Conservation (phyloP, 2,888 invertebrate species). For the Cylloceria caligata region DNA sequence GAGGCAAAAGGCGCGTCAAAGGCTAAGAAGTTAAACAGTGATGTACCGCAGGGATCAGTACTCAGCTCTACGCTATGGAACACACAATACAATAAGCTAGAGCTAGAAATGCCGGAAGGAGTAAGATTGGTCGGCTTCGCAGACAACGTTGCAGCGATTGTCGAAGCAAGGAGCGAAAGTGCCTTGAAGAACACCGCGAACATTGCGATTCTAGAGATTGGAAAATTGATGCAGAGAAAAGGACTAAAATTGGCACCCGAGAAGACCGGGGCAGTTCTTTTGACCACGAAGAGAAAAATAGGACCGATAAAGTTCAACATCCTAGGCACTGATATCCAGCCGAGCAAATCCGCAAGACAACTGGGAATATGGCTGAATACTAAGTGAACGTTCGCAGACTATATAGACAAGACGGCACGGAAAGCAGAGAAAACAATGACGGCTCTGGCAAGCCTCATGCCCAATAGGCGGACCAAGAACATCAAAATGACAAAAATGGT, state of each 20-base stretch:
- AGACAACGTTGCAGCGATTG: too few relatives aligned
- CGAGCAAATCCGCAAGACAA: background rate
- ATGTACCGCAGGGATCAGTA: constrained; percentile 65
- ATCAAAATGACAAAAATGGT: background rate
- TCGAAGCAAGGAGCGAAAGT: too few relatives aligned
- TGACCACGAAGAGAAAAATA: background rate
- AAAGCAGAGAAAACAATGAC: background rate
- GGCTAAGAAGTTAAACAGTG: constrained; percentile 21
- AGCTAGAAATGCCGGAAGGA: background rate
- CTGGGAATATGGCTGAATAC: background rate
- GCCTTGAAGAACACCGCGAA: too few relatives aligned
- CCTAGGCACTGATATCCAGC: background rate
- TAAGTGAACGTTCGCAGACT: background rate
- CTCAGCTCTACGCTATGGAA: constrained; percentile 52
- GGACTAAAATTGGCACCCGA: constrained; percentile 16
- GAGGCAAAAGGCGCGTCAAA: background rate
- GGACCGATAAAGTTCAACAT: background rate
- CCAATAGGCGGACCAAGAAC: background rate
- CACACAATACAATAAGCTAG: constrained; percentile 54
- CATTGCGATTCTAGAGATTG: too few relatives aligned
- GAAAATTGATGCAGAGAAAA: background rate
- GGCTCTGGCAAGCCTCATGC: background rate
- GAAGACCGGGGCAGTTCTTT: background rate
- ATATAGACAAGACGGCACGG: background rate
- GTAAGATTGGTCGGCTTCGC: too few relatives aligned